Evolutionary conservation across 2,797 vertebrate species (phyloP).

Genomic region (Syngnathus acus): DNA sequence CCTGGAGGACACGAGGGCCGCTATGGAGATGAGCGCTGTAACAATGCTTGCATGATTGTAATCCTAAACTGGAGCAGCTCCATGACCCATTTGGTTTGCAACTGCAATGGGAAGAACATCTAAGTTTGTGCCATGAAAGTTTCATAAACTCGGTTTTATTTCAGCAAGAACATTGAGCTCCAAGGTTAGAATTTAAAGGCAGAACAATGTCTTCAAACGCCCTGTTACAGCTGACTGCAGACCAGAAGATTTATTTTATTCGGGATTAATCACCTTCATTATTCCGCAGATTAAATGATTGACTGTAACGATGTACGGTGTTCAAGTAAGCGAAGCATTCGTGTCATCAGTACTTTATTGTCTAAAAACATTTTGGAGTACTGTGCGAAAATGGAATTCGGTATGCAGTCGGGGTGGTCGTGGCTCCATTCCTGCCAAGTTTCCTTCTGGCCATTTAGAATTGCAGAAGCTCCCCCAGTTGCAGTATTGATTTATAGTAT

Average conservation of each 20-base stretch:
- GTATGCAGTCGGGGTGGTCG: constrained; percentile 9
- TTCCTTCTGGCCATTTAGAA: constrained; percentile 37
- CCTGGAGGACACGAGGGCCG: constrained; percentile 22
- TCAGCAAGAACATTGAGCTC: neutral
- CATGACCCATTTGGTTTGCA: neutral
- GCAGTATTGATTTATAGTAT: constrained; percentile 53
- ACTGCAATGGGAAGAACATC: neutral
- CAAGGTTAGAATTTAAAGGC: neutral
- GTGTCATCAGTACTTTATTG: neutral
- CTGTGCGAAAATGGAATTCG: constrained; percentile 7
- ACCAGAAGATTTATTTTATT: neutral
- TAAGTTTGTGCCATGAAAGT: neutral
- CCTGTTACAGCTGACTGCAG: neutral
- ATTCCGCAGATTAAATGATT: neutral
- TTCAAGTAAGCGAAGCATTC: neutral
- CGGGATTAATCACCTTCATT: neutral
- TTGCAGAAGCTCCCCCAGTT: constrained; percentile 23
- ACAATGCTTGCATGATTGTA: constrained; percentile 1
- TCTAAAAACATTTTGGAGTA: constrained; percentile 9
- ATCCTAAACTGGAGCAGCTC: neutral
- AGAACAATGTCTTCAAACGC: neutral
- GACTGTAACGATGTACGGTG: neutral
- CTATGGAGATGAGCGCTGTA: constrained; percentile 18
- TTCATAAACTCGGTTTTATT: neutral
- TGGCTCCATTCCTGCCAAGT: constrained; percentile 25